Percentiles rank a stretch among this genome's conserved stretches.
These are phyloP conservation scores for Desoria tigrina DNA, from an alignment of 2,888 invertebrate genomes.

Conservation along the genomic window DNA sequence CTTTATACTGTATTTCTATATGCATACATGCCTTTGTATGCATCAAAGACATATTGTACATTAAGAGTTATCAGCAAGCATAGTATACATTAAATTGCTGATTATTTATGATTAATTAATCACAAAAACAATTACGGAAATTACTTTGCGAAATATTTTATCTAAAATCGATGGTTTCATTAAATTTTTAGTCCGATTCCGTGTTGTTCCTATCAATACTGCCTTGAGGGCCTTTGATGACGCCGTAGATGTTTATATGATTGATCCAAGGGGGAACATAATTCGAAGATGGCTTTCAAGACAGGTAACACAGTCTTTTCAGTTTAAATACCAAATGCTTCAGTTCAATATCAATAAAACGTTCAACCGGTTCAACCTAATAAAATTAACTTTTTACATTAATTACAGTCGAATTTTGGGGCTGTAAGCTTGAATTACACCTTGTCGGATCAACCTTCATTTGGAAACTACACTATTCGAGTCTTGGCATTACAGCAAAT, in stretches of 20 bases:
- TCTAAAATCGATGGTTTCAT: background rate
- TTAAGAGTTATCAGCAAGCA: too few species aligned
- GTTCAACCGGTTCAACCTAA: background rate
- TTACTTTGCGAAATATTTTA: too few species aligned
- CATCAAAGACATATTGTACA: too few species aligned
- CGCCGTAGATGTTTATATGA: constrained; percentile 86
- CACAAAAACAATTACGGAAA: too few species aligned
- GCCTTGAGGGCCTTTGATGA: constrained; percentile 87
- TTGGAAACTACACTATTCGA: constrained; percentile 87
- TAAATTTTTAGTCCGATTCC: constrained; percentile 70
- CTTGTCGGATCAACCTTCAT: constrained; percentile 86
- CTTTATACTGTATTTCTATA: too few species aligned
- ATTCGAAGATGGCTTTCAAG: constrained; percentile 91
- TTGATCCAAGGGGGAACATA: constrained; percentile 83
- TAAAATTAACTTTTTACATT: constrained; percentile 13
- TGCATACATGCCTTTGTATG: too few species aligned
- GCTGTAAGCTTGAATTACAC: constrained; percentile 90
- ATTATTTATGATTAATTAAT: too few species aligned
- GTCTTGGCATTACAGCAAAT: constrained; percentile 85
- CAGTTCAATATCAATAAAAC: background rate
- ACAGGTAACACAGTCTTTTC: too few species aligned
- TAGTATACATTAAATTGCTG: too few species aligned
- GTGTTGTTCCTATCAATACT: constrained; percentile 88
- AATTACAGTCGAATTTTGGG: constrained; percentile 75
- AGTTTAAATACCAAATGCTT: constrained; percentile 6